A percentile compares a stretch with the other conserved stretches of the same genome.
These are phyloP conservation scores for Zelostemma sp. DNA, from an alignment of 1,140 invertebrate species.

Conservation along the genomic window DNA sequence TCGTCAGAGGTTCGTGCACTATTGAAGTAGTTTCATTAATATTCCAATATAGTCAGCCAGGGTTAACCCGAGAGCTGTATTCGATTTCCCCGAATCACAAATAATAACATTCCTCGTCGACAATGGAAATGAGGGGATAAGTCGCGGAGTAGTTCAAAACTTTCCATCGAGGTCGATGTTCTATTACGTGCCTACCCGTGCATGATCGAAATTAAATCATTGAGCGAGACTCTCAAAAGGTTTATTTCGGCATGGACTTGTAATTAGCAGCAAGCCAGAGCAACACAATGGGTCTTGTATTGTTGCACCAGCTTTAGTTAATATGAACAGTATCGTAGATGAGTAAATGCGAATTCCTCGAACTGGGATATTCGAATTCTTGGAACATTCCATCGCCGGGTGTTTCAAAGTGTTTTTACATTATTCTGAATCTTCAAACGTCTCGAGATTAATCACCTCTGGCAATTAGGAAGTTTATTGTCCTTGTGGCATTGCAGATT, in stretches of 20 bases:
- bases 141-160: conserved; percentile 24
- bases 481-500: too few relatives aligned
- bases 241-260: conserved; percentile 5
- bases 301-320: conserved; percentile 8
- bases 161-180: conserved; percentile 19
- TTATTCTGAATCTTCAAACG: too few relatives aligned
- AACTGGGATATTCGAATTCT: not conserved
- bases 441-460: too few relatives aligned
- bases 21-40: conserved; percentile 35
- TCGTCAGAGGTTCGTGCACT: conserved; percentile 6
- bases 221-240: conserved; percentile 17
- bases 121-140: conserved; percentile 22
- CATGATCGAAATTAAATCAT: conserved; percentile 25
- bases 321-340: not conserved
- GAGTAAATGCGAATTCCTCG: conserved; percentile 1
- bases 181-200: not conserved
- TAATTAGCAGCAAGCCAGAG: conserved; percentile 18
- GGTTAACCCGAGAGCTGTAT: conserved; percentile 26
- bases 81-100: conserved; percentile 28
- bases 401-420: not conserved
- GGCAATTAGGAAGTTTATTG: too few relatives aligned
- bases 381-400: not conserved
- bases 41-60: conserved; percentile 29
- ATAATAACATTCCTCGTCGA: conserved; percentile 35
- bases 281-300: conserved; percentile 12